phyloP scores from a whole-genome alignment of 92 coral and sea anemone genomes.

The Porites cylindrica region DNA sequence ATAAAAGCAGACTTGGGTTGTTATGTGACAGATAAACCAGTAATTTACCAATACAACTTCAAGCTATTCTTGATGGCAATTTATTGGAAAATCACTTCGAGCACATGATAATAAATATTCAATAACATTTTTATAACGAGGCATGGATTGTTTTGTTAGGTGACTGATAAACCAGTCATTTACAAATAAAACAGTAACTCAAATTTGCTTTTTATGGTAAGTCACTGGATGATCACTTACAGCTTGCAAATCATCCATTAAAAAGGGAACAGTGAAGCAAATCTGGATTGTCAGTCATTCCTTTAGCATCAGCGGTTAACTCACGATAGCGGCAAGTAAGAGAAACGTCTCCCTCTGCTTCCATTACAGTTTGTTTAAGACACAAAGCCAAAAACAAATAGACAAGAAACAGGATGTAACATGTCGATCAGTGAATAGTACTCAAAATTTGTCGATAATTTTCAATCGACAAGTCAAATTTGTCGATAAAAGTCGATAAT shows the following conservation, averaged over 20 bases:
- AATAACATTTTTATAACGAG: neutral
- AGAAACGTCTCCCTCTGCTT: conserved; percentile 23
- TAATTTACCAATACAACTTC: conserved; percentile 10
- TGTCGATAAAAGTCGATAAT: too few species aligned
- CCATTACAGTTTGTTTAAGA: conserved; percentile 22
- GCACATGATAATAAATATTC: neutral
- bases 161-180: conserved; percentile 16
- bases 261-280: too few species aligned
- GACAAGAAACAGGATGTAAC: neutral
- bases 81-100: conserved; percentile 8
- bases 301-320: conserved; percentile 50
- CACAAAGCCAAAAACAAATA: neutral
- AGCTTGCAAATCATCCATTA: too few species aligned
- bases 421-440: too few species aligned
- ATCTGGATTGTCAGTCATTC: conserved; percentile 2
- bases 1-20: neutral
- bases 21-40: neutral
- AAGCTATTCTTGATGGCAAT: conserved; percentile 4
- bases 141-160: neutral
- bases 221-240: too few species aligned
- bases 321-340: conserved; percentile 54
- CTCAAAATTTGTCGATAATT: too few species aligned
- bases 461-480: too few species aligned
- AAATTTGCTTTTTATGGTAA: too few species aligned
- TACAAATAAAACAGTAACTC: neutral